These are phyloP conservation scores for Epinotia nisella DNA, from an alignment of 2,888 invertebrate genomes.

Conservation along the genomic window DNA sequence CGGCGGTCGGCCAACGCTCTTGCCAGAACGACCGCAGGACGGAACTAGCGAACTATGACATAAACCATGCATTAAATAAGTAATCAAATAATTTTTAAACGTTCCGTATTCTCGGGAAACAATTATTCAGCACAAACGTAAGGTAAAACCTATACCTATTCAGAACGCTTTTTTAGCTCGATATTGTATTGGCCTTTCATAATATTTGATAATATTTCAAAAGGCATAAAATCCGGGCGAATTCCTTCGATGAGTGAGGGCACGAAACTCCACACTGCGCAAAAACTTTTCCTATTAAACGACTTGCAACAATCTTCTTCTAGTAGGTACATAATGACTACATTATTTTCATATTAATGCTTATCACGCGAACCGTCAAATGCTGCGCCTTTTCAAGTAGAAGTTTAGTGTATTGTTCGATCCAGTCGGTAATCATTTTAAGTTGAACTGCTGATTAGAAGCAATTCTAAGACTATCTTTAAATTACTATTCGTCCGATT, in stretches of 20 bases:
- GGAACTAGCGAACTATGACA: too few species aligned
- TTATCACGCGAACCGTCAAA: conserved; percentile 38
- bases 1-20: too few species aligned
- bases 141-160: background rate
- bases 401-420: conserved; percentile 1
- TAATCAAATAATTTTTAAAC: too few species aligned
- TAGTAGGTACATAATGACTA: conserved; percentile 35
- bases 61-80: too few species aligned
- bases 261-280: conserved; percentile 31
- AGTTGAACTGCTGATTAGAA: too few species aligned
- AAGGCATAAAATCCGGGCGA: conserved; percentile 21
- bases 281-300: conserved; percentile 41
- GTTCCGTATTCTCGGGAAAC: too few species aligned
- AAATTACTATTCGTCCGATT: too few species aligned
- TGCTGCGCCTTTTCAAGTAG: conserved; percentile 24
- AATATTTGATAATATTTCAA: conserved; percentile 21
- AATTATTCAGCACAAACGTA: background rate
- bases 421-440: too few species aligned
- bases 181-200: background rate
- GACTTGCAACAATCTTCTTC: conserved; percentile 32
- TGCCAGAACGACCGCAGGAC: too few species aligned
- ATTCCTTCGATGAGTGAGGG: conserved; percentile 16
- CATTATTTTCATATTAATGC: conserved; percentile 37
- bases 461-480: too few species aligned
- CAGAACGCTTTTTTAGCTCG: background rate